Conservation (phyloP, 2,797 vertebrate genomes). For the Micromesistius poutassou region DNA sequence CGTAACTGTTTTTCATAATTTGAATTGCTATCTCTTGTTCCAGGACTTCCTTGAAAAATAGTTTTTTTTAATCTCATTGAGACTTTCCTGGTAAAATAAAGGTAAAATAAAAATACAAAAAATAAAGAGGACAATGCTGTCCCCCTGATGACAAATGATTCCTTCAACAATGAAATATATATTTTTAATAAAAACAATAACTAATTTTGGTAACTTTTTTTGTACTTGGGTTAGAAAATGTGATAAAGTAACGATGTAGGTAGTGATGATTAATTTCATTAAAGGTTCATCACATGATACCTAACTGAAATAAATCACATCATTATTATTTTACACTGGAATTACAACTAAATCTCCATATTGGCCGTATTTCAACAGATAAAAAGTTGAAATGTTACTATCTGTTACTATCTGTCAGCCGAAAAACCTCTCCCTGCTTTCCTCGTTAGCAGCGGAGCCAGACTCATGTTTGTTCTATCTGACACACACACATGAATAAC, state of each 20-base stretch:
- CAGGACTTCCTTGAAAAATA: no score
- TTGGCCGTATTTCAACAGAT: background rate
- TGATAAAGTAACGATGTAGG: background rate
- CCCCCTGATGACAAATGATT: background rate
- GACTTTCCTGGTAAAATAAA: no score
- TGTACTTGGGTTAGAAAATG: background rate
- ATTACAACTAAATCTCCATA: background rate
- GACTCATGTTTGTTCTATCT: background rate
- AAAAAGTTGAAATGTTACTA: no score
- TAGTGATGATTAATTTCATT: background rate
- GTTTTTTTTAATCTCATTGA: no score
- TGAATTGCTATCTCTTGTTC: no score
- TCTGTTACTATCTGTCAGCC: background rate
- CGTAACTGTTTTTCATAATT: no score
- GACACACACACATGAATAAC: background rate
- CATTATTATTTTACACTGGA: background rate
- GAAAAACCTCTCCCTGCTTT: background rate
- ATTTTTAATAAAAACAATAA: background rate
- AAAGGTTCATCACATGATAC: background rate
- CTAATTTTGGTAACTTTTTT: background rate
- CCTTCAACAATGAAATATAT: background rate
- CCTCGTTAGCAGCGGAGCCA: background rate
- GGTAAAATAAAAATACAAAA: no score
- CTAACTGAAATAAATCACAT: background rate
- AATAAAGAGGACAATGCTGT: background rate